Conservation (phyloP, 2,888 invertebrate genomes). For the Melolontha melolontha region DNA sequence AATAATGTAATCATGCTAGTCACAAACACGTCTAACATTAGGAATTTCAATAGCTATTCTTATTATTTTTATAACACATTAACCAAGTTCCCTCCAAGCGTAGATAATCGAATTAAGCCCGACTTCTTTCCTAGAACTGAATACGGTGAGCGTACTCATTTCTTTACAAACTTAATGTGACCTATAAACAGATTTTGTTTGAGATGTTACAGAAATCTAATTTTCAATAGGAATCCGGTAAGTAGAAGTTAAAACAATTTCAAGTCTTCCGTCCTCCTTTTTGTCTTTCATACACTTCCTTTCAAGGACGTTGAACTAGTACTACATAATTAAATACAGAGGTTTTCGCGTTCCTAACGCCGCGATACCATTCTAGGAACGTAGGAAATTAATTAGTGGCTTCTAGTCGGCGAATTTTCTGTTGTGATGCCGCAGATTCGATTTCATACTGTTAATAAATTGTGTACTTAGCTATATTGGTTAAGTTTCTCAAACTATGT, state of each 20-base stretch:
- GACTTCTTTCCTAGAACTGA: constrained; percentile 7
- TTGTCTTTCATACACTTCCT: not conserved
- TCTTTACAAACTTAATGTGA: constrained; percentile 27
- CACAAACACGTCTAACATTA: not conserved
- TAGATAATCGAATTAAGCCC: constrained; percentile 17
- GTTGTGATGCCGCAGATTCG: too few species aligned
- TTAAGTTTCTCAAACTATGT: too few species aligned
- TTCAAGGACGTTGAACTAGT: constrained; percentile 10
- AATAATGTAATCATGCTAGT: too few species aligned
- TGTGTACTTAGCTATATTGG: too few species aligned
- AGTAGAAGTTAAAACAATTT: constrained; percentile 40
- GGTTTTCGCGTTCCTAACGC: constrained; percentile 10
- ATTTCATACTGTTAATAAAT: too few species aligned
- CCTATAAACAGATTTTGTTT: constrained; percentile 40
- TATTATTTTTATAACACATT: not conserved
- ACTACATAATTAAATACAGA: constrained; percentile 30
- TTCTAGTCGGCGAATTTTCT: too few species aligned
- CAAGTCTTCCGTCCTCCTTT: not conserved
- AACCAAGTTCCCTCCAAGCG: not conserved
- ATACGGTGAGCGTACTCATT: constrained; percentile 10
- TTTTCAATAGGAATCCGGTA: constrained; percentile 41
- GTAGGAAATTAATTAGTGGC: too few species aligned
- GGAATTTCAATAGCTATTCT: not conserved
- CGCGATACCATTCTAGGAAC: not conserved
- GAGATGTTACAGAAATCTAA: constrained; percentile 37